Base-by-base conservation (phyloP, 2,888 invertebrate genomes). In the Scaptodrosophila latifasciaeformis region DNA sequence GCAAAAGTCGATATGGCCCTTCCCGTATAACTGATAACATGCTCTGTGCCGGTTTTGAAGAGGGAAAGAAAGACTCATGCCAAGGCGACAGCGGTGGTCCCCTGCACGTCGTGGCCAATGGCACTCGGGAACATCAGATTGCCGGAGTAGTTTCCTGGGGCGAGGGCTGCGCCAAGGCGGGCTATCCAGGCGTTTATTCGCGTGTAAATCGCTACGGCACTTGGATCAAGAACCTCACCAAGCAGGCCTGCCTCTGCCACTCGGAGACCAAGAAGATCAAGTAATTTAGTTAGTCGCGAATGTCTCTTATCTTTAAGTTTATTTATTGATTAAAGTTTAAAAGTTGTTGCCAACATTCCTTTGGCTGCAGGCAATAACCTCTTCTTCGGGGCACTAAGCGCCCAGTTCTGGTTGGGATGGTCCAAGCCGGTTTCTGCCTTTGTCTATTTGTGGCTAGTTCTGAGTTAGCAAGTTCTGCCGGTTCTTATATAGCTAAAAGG, bases 111-210 rank as follows among this genome's bases (percentile, higher is more conserved):
- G 72, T 83, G 43, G 76, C 82, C 6, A 55, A 65, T 3, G 79
- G 82, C 4, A 76, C 80, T 2, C 65, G 74, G 45, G 84, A 82
- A 54, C 72, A 69, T 59, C 83, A 83, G 34, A 67, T 81, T 21
- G 81, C 84, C 91, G 94, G 94, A 19, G 88, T 94, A 2, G 94
- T 94, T 0, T 94, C 93, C 0, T 86, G 86, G 86, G 86, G 86
- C 49, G 85, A 86, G 60, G 85, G 85, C 15, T 86, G 86, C 54
- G 86, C 86, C 44, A 84, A 84, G 75, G 89, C 92, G 0, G 91
- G 91, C 65, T 90, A 89, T 70, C 94, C 94, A 0, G 95, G 95
- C 2, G 94, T 95, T 7, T 95, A 95, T 85, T 89, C 92, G 0
- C 87, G 95, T 47, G 93, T 94, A 19, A 95, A 94, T 86, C 89